Evolutionary conservation across 2,797 vertebrate genomes (phyloP).

Genomic region (Hipposideros larvatus): DNA sequence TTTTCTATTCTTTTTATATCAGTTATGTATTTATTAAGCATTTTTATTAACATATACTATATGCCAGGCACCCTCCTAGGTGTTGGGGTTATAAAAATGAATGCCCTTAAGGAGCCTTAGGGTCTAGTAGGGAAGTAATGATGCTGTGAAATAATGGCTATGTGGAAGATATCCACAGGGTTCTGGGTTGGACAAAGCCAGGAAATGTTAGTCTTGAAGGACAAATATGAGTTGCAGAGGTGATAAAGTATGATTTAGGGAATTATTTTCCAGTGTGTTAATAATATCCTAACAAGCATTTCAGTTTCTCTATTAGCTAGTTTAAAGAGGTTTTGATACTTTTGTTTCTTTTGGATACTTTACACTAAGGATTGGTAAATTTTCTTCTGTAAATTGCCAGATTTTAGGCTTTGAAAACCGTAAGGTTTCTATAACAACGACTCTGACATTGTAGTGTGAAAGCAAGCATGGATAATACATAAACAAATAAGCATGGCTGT

Average conservation of each 20-base stretch:
- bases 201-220: not conserved
- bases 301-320: not conserved
- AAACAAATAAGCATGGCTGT: not conserved
- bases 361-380: not conserved
- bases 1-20: conserved; percentile 17
- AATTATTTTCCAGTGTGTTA: conserved; percentile 4
- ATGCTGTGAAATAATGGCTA: not conserved
- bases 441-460: not conserved
- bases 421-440: not conserved
- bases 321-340: not conserved
- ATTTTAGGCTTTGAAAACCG: not conserved
- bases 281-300: not conserved
- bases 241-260: not conserved
- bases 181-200: not conserved
- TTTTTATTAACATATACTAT: not conserved
- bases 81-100: not conserved
- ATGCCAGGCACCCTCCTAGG: not conserved
- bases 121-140: not conserved
- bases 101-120: not conserved
- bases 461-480: not conserved
- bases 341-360: not conserved
- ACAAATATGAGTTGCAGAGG: not conserved
- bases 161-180: not conserved
- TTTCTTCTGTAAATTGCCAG: not conserved
- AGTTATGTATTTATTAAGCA: not conserved